Evolutionary conservation across 2,113 vertebrate genomes (phyloP), one percentile per base, ranked within the genome.

Genomic region (Myotis lucifugus): DNA sequence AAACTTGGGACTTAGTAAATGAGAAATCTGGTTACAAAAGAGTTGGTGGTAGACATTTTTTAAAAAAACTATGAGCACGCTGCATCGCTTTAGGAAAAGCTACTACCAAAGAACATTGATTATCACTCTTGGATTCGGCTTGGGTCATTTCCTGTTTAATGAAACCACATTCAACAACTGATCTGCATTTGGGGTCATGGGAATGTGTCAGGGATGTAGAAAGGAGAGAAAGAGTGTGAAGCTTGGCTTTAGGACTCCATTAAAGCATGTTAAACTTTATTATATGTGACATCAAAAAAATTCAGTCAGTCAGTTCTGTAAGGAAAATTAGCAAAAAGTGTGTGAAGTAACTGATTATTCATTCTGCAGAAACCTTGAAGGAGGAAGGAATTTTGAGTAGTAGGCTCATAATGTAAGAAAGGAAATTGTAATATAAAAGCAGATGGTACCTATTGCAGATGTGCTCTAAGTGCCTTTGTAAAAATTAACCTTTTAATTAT

Each of bases 1-100:
- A 6, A 73, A 73, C 72, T 78, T 72, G 64, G 37, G 54, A 54
- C 12, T 81, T 78, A 42, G 61, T 73, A 69, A 82, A 67, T 70
- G 88, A 92, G 89, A 82, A 90, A 48, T 88, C 85, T 73, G 32
- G 42, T 90, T 79, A 79, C 4, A 15, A 29, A 94, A 88, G 76
- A 90, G 59, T 77, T 66, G 27, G 10, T 37, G 23, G 25, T 77
- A 5, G 27, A 85, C 17, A 12, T 40, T 64, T 77, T 23, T 27
- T 1, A 77, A 29, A 61, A 61, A 85, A 85, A 78, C 34, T 59
- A 21, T 3, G 40, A 74, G 12, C 48, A 34, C 40, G 10, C 40
- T 2, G 21, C 37, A 82, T 85, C 46, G 40, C 27, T 92, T 52
- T 12, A 54, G 92, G 64, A 64, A 85, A 93, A 91, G 56, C 56